These are phyloP conservation scores for Eulemur macaco DNA, from an alignment of 2,113 vertebrate genomes.

Conservation along the genomic window DNA sequence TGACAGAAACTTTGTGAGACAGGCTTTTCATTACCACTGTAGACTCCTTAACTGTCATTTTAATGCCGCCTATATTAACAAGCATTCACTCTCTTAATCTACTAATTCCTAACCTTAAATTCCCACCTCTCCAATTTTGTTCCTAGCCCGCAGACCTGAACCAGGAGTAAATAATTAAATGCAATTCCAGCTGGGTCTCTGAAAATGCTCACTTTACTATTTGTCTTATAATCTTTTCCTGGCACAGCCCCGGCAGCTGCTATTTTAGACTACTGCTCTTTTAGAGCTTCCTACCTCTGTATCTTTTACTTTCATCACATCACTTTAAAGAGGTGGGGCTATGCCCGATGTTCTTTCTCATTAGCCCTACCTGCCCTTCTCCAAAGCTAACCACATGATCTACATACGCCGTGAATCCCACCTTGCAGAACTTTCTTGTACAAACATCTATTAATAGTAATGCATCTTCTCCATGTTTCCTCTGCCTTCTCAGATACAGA, in stretches of 20 bases:
- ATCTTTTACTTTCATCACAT: neutral
- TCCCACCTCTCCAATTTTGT: neutral
- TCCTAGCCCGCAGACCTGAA: neutral
- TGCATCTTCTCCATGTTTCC: neutral
- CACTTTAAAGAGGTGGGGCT: neutral
- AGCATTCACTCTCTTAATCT: neutral
- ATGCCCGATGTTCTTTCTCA: neutral
- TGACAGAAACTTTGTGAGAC: constrained; percentile 26
- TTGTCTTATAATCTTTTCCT: neutral
- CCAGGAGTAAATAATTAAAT: neutral
- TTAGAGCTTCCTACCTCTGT: too few relatives aligned
- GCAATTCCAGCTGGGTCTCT: neutral
- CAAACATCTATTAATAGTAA: neutral
- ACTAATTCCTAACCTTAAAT: neutral
- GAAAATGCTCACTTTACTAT: neutral
- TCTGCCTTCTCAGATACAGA: neutral
- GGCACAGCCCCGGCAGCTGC: neutral
- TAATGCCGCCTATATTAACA: neutral
- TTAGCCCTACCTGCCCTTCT: neutral
- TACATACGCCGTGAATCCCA: neutral
- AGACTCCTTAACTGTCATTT: neutral
- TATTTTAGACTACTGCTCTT: neutral
- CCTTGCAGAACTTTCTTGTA: neutral
- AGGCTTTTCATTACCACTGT: neutral
- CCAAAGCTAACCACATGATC: neutral